Evolutionary conservation across 2,113 vertebrate genomes (phyloP).

Genomic region (Alaudala cheleensis): DNA sequence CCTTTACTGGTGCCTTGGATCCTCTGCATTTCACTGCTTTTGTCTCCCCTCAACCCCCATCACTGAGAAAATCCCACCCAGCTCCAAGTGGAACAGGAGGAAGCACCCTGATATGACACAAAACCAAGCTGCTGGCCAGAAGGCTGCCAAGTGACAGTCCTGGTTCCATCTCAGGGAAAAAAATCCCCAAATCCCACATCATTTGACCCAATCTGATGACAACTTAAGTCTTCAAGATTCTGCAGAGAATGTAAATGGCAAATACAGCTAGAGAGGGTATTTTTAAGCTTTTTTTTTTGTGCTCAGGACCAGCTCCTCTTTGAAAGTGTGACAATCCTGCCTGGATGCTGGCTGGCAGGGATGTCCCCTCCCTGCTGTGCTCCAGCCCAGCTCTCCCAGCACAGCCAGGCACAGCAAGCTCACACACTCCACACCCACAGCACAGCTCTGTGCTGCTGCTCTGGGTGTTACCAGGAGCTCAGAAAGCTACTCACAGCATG

Average conservation of each 20-base stretch:
- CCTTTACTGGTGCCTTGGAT: neutral
- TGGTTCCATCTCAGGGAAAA: neutral
- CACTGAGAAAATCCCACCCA: neutral
- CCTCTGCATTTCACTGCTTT: neutral
- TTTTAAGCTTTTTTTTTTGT: neutral
- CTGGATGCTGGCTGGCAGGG: neutral
- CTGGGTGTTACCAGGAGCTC: neutral
- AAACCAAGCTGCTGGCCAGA: neutral
- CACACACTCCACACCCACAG: neutral
- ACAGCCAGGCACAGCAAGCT: neutral
- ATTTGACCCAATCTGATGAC: neutral
- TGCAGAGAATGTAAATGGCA: neutral
- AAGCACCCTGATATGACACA: neutral
- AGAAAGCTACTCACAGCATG: conserved; percentile 13
- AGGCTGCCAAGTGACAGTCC: neutral
- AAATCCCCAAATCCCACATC: neutral
- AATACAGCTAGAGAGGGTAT: neutral
- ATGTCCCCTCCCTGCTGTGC: neutral
- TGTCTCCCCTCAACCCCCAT: neutral
- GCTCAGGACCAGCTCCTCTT: neutral
- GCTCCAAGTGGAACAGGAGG: neutral
- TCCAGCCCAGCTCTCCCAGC: neutral
- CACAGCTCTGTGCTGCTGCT: neutral
- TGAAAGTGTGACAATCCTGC: neutral
- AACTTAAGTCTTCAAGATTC: neutral